Evolutionary conservation across 2,113 vertebrate species (phyloP).

Genomic region (Cyphomyrus discorhynchus): DNA sequence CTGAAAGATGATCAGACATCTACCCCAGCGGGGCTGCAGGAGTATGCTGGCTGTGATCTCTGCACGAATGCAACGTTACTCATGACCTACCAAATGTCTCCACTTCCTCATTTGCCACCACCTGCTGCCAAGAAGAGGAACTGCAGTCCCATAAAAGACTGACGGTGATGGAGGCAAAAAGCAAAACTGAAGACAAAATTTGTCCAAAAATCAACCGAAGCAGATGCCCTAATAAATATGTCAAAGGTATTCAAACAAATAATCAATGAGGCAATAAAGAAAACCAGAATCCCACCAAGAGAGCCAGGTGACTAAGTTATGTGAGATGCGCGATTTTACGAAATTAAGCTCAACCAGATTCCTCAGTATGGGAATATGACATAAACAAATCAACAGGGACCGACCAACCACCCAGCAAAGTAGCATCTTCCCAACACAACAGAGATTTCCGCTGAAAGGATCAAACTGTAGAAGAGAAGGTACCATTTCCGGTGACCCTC

Average conservation of each 20-base stretch:
- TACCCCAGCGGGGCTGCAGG: background rate
- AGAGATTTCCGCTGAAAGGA: background rate
- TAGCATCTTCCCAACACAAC: background rate
- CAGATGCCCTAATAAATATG: background rate
- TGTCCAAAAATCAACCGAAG: background rate
- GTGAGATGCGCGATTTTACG: background rate
- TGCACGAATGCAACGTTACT: background rate
- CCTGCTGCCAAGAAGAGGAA: constrained; percentile 29
- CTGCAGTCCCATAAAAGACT: background rate
- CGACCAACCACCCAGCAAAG: background rate
- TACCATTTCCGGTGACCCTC: background rate
- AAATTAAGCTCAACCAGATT: background rate
- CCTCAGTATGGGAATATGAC: background rate
- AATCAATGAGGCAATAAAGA: background rate
- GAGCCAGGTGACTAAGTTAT: background rate
- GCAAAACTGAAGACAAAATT: background rate
- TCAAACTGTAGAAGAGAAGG: background rate
- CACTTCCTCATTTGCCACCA: constrained; percentile 31
- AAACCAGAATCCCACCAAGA: background rate
- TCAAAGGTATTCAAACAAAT: background rate
- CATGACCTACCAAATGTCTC: constrained; percentile 22
- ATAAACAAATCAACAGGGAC: background rate
- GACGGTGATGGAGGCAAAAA: background rate
- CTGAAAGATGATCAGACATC: background rate
- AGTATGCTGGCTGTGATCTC: background rate